Percentiles rank a stretch among this genome's conserved stretches.
Conservation (phyloP, 2,888 invertebrate genomes). For the Apotomis turbidana region DNA sequence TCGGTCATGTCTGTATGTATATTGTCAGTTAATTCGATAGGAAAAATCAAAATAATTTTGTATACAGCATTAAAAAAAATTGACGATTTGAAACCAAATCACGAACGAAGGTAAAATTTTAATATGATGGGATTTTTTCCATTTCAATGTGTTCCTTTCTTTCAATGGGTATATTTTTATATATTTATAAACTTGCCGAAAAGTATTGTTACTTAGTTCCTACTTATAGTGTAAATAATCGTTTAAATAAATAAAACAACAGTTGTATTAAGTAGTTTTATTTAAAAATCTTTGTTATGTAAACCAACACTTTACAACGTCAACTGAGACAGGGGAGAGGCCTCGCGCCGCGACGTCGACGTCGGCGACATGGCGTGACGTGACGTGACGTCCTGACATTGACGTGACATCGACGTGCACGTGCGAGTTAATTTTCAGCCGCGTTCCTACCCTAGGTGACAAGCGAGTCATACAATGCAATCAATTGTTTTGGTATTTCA, state of each 20-base stretch:
- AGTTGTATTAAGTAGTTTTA: slow-evolving; percentile 81
- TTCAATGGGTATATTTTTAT: neutral
- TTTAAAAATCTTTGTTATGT: slow-evolving; percentile 83
- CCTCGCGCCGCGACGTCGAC: slow-evolving; percentile 9
- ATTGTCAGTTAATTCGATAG: too few species aligned
- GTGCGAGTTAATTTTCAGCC: slow-evolving; percentile 46
- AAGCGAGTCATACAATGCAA: slow-evolving; percentile 55
- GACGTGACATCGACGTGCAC: slow-evolving; percentile 9
- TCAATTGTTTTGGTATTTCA: slow-evolving; percentile 67
- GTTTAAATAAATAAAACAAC: slow-evolving; percentile 61
- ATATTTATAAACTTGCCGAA: slow-evolving; percentile 24
- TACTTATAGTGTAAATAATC: slow-evolving; percentile 15
- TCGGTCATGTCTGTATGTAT: too few species aligned
- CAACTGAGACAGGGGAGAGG: slow-evolving; percentile 65
- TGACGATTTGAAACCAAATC: too few species aligned
- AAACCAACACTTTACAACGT: slow-evolving; percentile 81
- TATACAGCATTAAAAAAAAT: too few species aligned
- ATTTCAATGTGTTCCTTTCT: too few species aligned
- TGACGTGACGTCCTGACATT: neutral
- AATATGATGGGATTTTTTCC: too few species aligned
- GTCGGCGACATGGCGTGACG: neutral
- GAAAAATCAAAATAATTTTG: too few species aligned
- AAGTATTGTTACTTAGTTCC: slow-evolving; percentile 39
- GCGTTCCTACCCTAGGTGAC: slow-evolving; percentile 47
- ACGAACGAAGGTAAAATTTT: too few species aligned